phyloP scores from a whole-genome alignment of 2,113 vertebrate species.

The Puffinus mauretanicus region DNA sequence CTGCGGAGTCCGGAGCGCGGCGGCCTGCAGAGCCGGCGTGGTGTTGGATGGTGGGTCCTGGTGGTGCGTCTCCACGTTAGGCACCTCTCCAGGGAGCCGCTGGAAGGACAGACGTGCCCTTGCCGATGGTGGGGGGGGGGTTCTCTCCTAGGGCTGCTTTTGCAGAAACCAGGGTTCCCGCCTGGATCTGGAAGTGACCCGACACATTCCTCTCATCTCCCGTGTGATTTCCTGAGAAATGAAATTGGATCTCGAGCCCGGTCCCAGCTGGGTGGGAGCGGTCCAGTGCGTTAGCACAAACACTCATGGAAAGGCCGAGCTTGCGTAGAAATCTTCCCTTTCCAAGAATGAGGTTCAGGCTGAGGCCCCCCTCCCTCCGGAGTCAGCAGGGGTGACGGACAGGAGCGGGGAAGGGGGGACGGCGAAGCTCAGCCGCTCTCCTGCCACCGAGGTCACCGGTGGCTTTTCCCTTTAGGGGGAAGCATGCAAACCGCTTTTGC shows the following conservation, averaged over 20 bases:
- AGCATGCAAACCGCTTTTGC: rapidly evolving
- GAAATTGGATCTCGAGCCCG: neutral
- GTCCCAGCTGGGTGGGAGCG: conserved; percentile 60
- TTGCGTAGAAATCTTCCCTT: neutral
- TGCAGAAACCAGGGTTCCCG: neutral
- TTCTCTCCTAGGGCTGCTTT: neutral
- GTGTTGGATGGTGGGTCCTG: neutral
- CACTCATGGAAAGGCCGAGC: neutral
- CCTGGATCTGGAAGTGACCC: neutral
- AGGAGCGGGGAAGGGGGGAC: neutral
- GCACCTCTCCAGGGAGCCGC: neutral
- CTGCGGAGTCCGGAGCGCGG: rapidly evolving
- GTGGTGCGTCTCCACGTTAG: rapidly evolving
- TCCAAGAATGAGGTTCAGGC: neutral
- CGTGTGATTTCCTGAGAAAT: neutral
- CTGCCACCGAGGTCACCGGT: rapidly evolving
- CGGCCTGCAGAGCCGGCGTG: neutral
- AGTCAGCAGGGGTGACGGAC: neutral
- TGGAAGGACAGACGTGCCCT: neutral
- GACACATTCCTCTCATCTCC: neutral
- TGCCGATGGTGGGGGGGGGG: rapidly evolving
- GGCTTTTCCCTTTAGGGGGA: neutral
- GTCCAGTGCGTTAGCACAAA: neutral
- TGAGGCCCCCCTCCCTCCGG: neutral
- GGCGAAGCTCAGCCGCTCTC: neutral